Base-by-base conservation (phyloP, 2,888 invertebrate species). In the Allolobophora icterica region DNA sequence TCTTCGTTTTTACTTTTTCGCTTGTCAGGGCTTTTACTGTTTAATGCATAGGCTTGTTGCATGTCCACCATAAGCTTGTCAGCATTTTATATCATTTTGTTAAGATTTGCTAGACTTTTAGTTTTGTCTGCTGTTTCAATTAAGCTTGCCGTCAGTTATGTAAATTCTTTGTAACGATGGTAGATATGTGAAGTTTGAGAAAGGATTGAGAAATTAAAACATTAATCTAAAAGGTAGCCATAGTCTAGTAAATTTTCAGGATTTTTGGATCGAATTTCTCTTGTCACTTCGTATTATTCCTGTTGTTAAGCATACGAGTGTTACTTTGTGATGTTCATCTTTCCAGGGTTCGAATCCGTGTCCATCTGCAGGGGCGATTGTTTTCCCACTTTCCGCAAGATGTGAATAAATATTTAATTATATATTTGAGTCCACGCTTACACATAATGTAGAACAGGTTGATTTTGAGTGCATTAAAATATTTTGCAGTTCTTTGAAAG, bases 281-380 rank as follows among this genome's bases (percentile, higher is more conserved):
- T 8, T 71, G 52, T 52, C 52, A 24, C 24, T 52, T 24, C 1
- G 71, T 8, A n/a, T n/a, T n/a, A n/a, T 71, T n/a, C n/a, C n/a
- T n/a, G n/a, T 52, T 71, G n/a, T n/a, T n/a, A 71, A 6, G 11
- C 8, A 71, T 11, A 11, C 30, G 11, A 6, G 30, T 71, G 30
- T 71, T 71, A 52, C 11, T 71, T n/a, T 71, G 71, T 71, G n/a
- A 71, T n/a, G 71, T 71, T n/a, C 71, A 71, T 71, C 71, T 71
- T n/a, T 71, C n/a, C n/a, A n/a, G 71, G 71, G 71, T 71, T 71
- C n/a, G 71, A n/a, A 71, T 71, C 71, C n/a, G 8, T n/a, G 71
- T 52, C 52, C 24, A 24, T n/a, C 52, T 17, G 2, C 52, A 21
- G 15, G 15, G 17, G 5, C 42, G 42, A 42, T 52, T 21, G 24